phyloP scores from a whole-genome alignment of 53 echinoderm and acorn worm genomes.

The Patiria pectinifera region DNA sequence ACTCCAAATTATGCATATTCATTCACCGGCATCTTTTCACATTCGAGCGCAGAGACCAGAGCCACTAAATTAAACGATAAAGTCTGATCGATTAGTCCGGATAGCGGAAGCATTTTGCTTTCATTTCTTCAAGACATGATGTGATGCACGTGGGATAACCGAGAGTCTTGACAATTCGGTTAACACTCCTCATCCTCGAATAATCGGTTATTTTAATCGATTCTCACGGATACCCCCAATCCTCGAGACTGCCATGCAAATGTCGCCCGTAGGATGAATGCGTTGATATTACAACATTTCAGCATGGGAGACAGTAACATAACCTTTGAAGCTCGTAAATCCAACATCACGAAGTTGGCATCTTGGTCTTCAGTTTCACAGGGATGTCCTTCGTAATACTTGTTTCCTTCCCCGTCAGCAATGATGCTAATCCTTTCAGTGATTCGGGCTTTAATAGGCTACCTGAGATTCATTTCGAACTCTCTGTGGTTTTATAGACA shows the following conservation, averaged over 20 bases:
- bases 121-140: neutral
- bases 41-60: neutral
- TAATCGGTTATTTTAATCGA: neutral
- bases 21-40: neutral
- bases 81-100: neutral
- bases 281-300: neutral
- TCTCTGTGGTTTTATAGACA: neutral
- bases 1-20: neutral
- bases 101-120: neutral
- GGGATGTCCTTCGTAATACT: neutral
- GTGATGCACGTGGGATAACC: neutral
- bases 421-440: neutral
- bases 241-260: neutral
- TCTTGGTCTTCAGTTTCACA: constrained; percentile 1
- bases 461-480: neutral
- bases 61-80: neutral
- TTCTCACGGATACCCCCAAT: neutral
- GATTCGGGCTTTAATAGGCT: neutral
- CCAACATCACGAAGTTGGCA: constrained; percentile 23
- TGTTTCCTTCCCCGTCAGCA: neutral
- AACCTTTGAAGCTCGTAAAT: neutral
- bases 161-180: neutral
- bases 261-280: neutral
- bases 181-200: neutral
- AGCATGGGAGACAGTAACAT: neutral